These are phyloP conservation scores for Amphilophus citrinellus DNA, from an alignment of 2,113 vertebrate genomes.

Conservation along the genomic window DNA sequence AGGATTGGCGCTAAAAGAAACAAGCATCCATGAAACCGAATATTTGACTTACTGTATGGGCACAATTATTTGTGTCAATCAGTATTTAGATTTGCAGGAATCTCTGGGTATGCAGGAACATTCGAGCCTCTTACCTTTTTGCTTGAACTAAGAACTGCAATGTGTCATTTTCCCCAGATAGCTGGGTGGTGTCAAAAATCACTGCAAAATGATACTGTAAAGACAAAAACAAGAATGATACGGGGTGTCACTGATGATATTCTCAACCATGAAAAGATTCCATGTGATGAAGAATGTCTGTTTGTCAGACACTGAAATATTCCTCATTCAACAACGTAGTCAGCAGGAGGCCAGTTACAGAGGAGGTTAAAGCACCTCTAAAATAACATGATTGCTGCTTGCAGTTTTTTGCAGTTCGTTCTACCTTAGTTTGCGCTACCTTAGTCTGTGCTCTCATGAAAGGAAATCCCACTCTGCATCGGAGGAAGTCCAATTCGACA, in stretches of 20 bases:
- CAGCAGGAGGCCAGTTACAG: neutral
- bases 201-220: slow-evolving; percentile 91
- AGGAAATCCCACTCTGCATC: slow-evolving; percentile 98
- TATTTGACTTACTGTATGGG: neutral
- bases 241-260: neutral
- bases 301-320: neutral
- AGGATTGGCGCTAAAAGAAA: slow-evolving; percentile 86
- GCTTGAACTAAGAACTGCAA: slow-evolving; percentile 91
- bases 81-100: neutral
- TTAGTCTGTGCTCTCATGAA: slow-evolving; percentile 97
- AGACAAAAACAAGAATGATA: slow-evolving; percentile 26
- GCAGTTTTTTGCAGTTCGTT: neutral
- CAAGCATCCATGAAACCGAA: slow-evolving; percentile 40
- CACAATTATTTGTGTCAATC: neutral
- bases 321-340: neutral
- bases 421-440: slow-evolving; percentile 77
- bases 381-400: neutral
- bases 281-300: neutral
- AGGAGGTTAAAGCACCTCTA: neutral
- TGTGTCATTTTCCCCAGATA: slow-evolving; percentile 90
- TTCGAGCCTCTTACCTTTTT: slow-evolving; percentile 85
- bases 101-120: neutral
- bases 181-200: slow-evolving; percentile 95
- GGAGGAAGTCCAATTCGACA: slow-evolving; percentile 93
- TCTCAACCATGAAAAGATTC: neutral